Base-by-base conservation (phyloP, 2,888 invertebrate species). In the Noctua pronuba region DNA sequence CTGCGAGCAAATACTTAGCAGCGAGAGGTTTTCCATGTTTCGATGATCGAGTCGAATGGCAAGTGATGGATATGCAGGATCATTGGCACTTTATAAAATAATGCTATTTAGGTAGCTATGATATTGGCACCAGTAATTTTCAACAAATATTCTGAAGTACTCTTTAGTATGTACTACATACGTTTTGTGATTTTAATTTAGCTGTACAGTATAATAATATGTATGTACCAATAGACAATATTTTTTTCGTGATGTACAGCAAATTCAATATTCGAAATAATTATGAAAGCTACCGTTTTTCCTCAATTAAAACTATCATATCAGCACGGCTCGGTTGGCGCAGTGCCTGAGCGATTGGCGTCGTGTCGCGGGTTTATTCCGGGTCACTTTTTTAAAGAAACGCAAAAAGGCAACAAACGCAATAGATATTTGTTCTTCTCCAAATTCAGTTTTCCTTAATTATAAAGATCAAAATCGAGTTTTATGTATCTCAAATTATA, bases 1-100 rank as follows among this genome's bases (percentile, higher is more conserved):
- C 65, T 70, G 65, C 28, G 72, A 82, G 77, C 80, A 74, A 82
- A 77, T 79, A 88, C 87, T 81, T 69, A 67, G 65, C 52, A 64
- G 75, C 62, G 81, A 74, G 77, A 68, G 70, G 64, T 62, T 66
- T 73, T 71, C 31, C 31, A 35, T 81, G 85, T 82, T 64, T 28
- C 46, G 35, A 62, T 72, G 80, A 74, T 81, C 71, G 71, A 64
- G 52, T n/a, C n/a, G 58, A 77, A 38, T 6, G 24, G 41, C 35
- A 11, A 85, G 38, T 38, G 66, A 35, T 70, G 31, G 16, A 65
- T 28, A 18, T 41, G 72, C 52, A 73, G 21, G 13, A 58, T 64
- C 24, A 49, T 35, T 55, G 46, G 6, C 44, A 31, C 64, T 82
- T 58, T 24, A 73, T 31, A 65, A 70, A n/a, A n/a, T n/a, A n/a